phyloP scores from a whole-genome alignment of 2,113 vertebrate genomes.

The Eubucco bourcierii region DNA sequence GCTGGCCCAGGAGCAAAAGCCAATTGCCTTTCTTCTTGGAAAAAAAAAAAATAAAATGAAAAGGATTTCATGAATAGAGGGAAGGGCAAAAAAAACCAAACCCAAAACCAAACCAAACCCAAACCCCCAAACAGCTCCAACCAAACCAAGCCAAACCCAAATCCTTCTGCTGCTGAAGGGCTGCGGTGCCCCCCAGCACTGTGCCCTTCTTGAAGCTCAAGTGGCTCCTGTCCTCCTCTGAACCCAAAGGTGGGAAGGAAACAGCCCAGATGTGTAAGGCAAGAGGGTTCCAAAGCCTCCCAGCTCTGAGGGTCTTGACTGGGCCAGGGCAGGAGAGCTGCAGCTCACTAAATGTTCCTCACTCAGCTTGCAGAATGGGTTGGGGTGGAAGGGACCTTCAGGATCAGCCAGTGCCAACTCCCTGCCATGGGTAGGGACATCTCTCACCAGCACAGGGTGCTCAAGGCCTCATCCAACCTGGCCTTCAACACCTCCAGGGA shows the following conservation, averaged over 20 bases:
- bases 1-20: not conserved
- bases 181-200: not conserved
- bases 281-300: not conserved
- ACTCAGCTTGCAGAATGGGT: too few relatives aligned
- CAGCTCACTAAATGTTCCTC: too few relatives aligned
- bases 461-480: too few relatives aligned
- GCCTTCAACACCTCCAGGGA: too few relatives aligned
- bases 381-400: too few relatives aligned
- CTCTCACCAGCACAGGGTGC: too few relatives aligned
- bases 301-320: not conserved
- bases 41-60: not conserved
- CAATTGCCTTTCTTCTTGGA: not conserved
- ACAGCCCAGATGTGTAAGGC: not conserved
- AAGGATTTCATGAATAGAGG: not conserved
- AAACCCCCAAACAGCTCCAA: not conserved
- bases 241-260: not conserved
- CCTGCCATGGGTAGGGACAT: too few relatives aligned
- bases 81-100: accelerated
- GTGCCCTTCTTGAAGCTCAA: not conserved
- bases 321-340: too few relatives aligned
- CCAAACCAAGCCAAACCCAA: not conserved
- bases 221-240: not conserved
- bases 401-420: too few relatives aligned
- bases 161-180: not conserved
- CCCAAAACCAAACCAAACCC: too few relatives aligned